Percentiles rank a stretch among this genome's conserved stretches.
Evolutionary conservation across 2,888 invertebrate genomes (phyloP).

Genomic region (Scaptomyza polygonia): DNA sequence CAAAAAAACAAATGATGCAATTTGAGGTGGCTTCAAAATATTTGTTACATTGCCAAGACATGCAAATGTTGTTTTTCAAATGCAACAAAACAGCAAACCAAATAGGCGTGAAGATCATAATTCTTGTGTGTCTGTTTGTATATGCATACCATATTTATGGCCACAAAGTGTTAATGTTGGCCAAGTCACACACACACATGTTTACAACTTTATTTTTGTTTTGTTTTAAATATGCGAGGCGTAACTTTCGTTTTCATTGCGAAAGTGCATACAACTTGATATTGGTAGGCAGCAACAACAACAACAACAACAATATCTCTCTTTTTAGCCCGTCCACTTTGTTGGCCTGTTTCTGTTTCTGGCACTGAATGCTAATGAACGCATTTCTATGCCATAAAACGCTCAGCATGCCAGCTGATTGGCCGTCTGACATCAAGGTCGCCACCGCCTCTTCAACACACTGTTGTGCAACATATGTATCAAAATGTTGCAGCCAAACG

Average conservation of each 20-base stretch:
- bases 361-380: constrained; percentile 53
- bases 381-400: constrained; percentile 23
- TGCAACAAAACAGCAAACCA: constrained; percentile 49
- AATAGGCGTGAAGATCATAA: constrained; percentile 76
- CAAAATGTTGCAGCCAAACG: neutral
- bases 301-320: constrained; percentile 19
- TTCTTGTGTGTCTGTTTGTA: constrained; percentile 58
- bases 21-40: constrained; percentile 63
- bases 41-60: constrained; percentile 77
- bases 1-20: constrained; percentile 58
- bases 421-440: constrained; percentile 50
- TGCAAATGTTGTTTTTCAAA: constrained; percentile 42
- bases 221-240: constrained; percentile 36
- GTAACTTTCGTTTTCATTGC: constrained; percentile 80
- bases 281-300: constrained; percentile 52
- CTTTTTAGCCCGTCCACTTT: constrained; percentile 42
- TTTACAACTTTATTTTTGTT: constrained; percentile 1
- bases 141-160: constrained; percentile 32
- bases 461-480: constrained; percentile 32
- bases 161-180: constrained; percentile 71
- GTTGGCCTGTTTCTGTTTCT: constrained; percentile 56
- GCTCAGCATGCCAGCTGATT: constrained; percentile 36
- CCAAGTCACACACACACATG: constrained; percentile 57
- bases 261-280: constrained; percentile 77
- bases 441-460: constrained; percentile 28